Base-by-base conservation (phyloP, 2,888 invertebrate genomes). In the Drosophila macrospina region DNA sequence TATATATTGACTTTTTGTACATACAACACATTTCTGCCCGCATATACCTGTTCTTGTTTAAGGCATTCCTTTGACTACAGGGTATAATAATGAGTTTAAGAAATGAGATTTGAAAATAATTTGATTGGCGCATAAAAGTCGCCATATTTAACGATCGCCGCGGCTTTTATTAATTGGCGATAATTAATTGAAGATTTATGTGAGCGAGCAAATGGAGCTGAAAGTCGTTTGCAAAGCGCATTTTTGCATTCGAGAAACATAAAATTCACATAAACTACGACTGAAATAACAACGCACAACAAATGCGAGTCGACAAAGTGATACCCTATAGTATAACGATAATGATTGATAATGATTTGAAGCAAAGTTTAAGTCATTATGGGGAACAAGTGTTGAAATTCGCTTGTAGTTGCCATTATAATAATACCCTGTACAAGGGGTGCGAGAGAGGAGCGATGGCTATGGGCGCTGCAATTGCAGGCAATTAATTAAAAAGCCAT, bases 401-500 rank as follows among this genome's bases (percentile, higher is more conserved):
- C 3, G 3, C 7, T 13, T 24, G 11, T 3, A 7, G 26, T 30
- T 11, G 4, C 30, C 30, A 47, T 36, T 20, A 36, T 50, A 50
- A 50, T 50, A 24, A 50, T 50, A 36, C 48, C 48, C 32, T 48
- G 5, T 48, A 32, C 20, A 42, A 56, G 57, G 28, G 15, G 44
- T 26, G 26, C 13, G 24, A 24, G 26, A 24, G 44, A 59, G 50
- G 44, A 59, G 50, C 52, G 65, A 50, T 48, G 48, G 51, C 20
- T 50, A 61, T 39, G 26, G 44, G 15, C 44, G 36, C 20, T 52
- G 62, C 75, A 82, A 85, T 81, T 81, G 74, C 69, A 67, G 66
- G 78, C 74, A 85, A 85, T 85, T 85, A 86, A 85, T 85, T 85
- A 85, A 85, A 86, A 86, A 86, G 45, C 85, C 78, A 85, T 85